These are phyloP conservation scores for Omphaloscelis lunosa DNA, from an alignment of 2,888 invertebrate species.

Conservation along the genomic window DNA sequence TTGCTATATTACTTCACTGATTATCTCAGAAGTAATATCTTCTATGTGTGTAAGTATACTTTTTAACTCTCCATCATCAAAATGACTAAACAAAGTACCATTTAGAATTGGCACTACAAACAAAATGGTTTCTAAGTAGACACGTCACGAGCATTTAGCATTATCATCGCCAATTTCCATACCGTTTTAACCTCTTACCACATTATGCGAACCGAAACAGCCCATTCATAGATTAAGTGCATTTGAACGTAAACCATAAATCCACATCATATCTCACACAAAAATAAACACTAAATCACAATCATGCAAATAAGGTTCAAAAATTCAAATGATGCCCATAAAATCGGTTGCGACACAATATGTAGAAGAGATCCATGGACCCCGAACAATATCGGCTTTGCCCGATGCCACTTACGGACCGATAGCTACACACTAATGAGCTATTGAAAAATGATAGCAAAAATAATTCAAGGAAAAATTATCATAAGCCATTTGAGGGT, in stretches of 20 bases:
- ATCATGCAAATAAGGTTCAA: conserved; percentile 89
- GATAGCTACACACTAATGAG: conserved; percentile 87
- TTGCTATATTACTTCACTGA: background rate
- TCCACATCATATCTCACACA: conserved; percentile 76
- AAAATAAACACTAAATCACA: conserved; percentile 87
- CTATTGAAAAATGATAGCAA: conserved; percentile 91
- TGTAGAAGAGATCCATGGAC: conserved; percentile 75
- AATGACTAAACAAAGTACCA: background rate
- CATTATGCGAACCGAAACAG: conserved; percentile 68
- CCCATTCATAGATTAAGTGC: conserved; percentile 76
- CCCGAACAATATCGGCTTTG: conserved; percentile 76
- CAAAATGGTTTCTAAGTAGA: conserved; percentile 14
- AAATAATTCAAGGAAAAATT: conserved; percentile 87
- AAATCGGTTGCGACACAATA: conserved; percentile 88
- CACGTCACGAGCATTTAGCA: conserved; percentile 44
- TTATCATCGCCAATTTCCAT: conserved; percentile 56
- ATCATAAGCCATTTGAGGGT: conserved; percentile 87
- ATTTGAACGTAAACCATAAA: conserved; percentile 80
- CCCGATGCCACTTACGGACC: conserved; percentile 85
- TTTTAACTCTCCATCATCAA: background rate
- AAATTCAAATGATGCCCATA: conserved; percentile 88
- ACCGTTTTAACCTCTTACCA: conserved; percentile 56
- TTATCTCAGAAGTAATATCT: background rate
- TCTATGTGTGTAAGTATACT: background rate
- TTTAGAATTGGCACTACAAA: conserved; percentile 3